phyloP scores from a whole-genome alignment of 2,797 vertebrate genomes.

The Columba guinea region DNA sequence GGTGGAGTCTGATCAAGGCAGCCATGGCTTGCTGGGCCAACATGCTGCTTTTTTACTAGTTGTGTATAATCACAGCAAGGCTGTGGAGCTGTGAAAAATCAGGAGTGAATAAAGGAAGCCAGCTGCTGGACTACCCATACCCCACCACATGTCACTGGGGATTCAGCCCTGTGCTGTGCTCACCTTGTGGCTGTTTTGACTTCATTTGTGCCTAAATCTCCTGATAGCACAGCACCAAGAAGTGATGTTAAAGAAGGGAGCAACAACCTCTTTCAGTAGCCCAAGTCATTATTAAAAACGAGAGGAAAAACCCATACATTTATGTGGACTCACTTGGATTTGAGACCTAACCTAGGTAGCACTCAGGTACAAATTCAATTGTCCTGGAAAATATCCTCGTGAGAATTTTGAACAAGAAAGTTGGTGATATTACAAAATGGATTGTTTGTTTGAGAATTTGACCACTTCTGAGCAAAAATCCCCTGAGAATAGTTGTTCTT shows the following conservation, averaged over 20 bases:
- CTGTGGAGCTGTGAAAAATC: not conserved
- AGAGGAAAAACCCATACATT: not conserved
- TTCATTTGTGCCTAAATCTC: not conserved
- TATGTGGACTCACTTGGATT: not conserved
- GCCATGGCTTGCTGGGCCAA: not conserved
- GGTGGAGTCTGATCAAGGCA: not conserved
- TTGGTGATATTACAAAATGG: not conserved
- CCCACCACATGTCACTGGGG: accelerated
- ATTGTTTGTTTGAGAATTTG: constrained; percentile 13
- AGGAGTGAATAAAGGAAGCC: not conserved
- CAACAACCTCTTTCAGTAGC: not conserved
- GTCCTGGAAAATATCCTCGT: not conserved
- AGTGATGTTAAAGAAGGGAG: not conserved
- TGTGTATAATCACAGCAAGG: accelerated
- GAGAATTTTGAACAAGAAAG: constrained; percentile 15
- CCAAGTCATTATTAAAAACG: not conserved
- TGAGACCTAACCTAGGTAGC: not conserved
- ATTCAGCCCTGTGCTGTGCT: not conserved
- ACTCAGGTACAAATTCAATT: not conserved
- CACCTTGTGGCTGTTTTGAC: not conserved
- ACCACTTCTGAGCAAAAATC: constrained; percentile 7
- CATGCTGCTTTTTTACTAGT: not conserved
- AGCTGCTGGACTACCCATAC: not conserved
- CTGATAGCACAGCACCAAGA: not conserved
- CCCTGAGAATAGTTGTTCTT: not conserved